Evolutionary conservation across 2,797 vertebrate species (phyloP).

Genomic region (Heliangelus exortis): DNA sequence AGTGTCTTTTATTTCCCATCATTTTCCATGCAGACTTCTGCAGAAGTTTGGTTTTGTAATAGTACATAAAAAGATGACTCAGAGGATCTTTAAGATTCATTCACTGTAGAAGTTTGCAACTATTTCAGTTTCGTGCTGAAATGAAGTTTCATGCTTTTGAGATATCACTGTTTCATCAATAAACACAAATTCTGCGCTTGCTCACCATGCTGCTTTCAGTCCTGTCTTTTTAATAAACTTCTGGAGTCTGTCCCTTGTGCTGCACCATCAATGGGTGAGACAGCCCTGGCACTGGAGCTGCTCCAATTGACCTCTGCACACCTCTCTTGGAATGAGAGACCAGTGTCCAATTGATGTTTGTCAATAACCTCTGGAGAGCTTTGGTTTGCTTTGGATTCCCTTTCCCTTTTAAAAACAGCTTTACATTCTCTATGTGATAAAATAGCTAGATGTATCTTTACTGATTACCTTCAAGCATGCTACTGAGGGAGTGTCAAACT

Average conservation of each 20-base stretch:
- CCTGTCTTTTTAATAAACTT: background rate
- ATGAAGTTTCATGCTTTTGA: background rate
- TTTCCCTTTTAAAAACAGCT: background rate
- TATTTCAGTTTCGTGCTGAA: background rate
- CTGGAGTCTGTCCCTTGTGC: background rate
- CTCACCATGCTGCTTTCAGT: background rate
- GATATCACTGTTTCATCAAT: background rate
- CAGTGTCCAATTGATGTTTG: background rate
- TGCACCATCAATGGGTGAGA: background rate
- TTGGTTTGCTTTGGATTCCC: background rate
- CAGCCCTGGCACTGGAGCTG: background rate
- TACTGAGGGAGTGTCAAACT: background rate
- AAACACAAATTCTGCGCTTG: background rate
- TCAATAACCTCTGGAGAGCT: background rate
- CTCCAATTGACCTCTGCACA: background rate
- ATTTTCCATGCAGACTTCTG: background rate
- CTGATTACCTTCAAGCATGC: background rate
- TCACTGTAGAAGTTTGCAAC: background rate
- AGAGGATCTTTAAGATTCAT: background rate
- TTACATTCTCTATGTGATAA: background rate
- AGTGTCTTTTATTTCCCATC: background rate
- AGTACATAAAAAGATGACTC: background rate
- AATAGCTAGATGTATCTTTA: background rate
- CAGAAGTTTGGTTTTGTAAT: background rate
- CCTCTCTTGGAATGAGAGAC: background rate